These are phyloP conservation scores for Mystacornis crossleyi DNA, from an alignment of 2,113 vertebrate species.

Conservation along the genomic window DNA sequence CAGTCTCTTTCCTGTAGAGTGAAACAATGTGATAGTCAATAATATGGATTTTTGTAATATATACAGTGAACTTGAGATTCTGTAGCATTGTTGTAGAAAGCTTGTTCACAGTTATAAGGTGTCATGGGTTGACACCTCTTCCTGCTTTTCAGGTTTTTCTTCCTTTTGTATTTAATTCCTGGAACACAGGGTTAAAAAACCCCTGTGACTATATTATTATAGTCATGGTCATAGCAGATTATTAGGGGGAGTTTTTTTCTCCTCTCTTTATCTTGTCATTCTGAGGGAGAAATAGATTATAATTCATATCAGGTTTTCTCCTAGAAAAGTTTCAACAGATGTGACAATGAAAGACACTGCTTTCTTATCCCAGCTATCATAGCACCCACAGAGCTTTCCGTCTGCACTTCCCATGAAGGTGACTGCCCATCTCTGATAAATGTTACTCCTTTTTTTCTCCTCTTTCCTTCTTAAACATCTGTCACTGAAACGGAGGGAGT, in stretches of 20 bases:
- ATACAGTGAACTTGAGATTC: neutral
- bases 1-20: neutral
- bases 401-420: neutral
- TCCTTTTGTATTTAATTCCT: neutral
- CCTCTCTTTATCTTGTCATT: neutral
- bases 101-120: neutral
- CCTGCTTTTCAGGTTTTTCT: too few relatives aligned
- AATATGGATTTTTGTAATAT: neutral
- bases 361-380: neutral
- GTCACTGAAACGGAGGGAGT: neutral
- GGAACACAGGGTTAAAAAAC: neutral
- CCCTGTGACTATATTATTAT: neutral
- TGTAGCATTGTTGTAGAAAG: neutral
- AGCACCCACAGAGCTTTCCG: neutral
- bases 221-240: neutral
- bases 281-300: neutral
- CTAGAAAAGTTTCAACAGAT: neutral
- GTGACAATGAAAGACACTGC: neutral
- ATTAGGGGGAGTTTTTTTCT: neutral
- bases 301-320: neutral
- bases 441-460: neutral
- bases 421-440: neutral
- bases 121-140: too few relatives aligned
- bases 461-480: neutral
- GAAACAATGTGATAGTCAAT: neutral